A percentile compares a stretch with the other conserved stretches of the same genome.
These are phyloP conservation scores for Corythornis vintsioides DNA, from an alignment of 2,113 vertebrate species.

Conservation along the genomic window DNA sequence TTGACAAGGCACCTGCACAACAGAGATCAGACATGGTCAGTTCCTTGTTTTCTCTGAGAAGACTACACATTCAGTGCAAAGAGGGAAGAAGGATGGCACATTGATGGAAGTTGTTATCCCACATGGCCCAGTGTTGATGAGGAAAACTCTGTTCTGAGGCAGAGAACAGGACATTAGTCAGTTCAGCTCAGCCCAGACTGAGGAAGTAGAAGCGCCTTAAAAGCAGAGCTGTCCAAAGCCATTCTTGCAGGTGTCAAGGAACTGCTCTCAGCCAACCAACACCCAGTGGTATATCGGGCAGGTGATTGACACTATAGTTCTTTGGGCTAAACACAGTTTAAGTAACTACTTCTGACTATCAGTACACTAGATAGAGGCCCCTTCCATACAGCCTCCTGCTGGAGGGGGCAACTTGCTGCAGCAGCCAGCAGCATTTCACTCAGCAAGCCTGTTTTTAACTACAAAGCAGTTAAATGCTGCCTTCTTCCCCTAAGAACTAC, in stretches of 20 bases:
- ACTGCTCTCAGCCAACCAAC: not conserved
- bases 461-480: not conserved
- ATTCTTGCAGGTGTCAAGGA: not conserved
- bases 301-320: rapidly evolving
- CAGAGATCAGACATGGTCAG: no score
- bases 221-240: not conserved
- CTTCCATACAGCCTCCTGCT: not conserved
- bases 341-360: not conserved
- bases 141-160: not conserved
- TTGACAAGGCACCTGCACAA: not conserved
- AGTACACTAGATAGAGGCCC: not conserved
- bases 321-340: not conserved
- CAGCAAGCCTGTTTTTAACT: not conserved
- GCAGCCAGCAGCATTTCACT: not conserved
- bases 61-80: not conserved
- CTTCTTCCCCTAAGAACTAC: not conserved
- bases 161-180: not conserved
- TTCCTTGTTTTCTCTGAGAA: not conserved
- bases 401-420: not conserved
- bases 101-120: not conserved
- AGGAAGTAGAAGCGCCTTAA: not conserved
- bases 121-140: not conserved
- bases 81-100: not conserved
- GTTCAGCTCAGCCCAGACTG: not conserved
- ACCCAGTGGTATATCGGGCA: rapidly evolving